Base-by-base conservation (phyloP, 2,797 vertebrate species). In the Gambusia yucatana region DNA sequence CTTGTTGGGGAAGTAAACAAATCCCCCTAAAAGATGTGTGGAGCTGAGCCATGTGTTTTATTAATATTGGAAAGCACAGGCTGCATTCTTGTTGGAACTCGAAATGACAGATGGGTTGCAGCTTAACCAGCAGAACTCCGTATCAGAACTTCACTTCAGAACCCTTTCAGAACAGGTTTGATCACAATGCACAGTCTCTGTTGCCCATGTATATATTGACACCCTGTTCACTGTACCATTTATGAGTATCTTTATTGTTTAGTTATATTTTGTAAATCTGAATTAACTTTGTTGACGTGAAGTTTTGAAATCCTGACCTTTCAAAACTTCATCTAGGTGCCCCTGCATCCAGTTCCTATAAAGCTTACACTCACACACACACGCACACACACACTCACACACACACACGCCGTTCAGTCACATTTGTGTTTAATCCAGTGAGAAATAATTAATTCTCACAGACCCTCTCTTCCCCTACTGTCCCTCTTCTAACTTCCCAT, bases 391-490 rank as follows among this genome's bases (percentile, higher is more conserved):
- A 52, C 69, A 55, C 20, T 20, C 48, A 11, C 11, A 44, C 44
- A 13, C 9, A 3, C 61, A 36, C 25, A 47, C 33, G 55, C 83
- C 14, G 83, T 89, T 88, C 78, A 77, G 87, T 83, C 70, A 74
- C 84, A 81, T 75, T 71, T 61, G 67, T 90, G 25, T 75, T 77
- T 89, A 91, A 94, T 90, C 91, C 82, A 79, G 70, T 71, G 79
- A 91, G 89, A 88, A 94, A 88, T 92, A 89, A 94, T 94, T 88
- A 81, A 88, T 92, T 89, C 84, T 76, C 69, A 71, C n/a, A 87
- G 82, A 87, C 50, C 69, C 84, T 79, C 43, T 76, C 63, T 50
- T 69, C 50, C 43, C 30, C 77, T 33, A 16, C 36, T 81, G 59
- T 82, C 63, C 71, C 81, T 84, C 55, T 16, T 74, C 65, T 65